Evolutionary conservation across 2,888 invertebrate species (phyloP).

Genomic region (Anodontia alba): DNA sequence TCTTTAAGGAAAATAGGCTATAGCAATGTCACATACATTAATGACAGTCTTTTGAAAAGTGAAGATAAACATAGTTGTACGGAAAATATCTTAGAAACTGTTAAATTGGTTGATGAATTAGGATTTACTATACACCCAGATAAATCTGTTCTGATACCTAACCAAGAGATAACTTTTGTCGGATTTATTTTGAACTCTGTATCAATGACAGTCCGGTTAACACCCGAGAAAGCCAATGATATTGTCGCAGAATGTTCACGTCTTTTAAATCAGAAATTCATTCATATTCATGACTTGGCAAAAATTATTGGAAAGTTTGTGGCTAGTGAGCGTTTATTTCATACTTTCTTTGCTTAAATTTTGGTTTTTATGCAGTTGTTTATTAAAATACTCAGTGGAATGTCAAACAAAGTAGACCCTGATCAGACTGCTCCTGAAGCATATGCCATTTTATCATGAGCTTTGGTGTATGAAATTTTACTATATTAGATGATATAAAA

Average conservation of each 20-base stretch:
- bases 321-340: neutral
- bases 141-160: slow-evolving; percentile 15
- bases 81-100: neutral
- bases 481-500: too few species aligned
- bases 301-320: neutral
- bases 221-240: neutral
- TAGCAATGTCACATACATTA: slow-evolving; percentile 21
- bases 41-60: slow-evolving; percentile 30
- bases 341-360: too few species aligned
- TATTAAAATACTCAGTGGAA: too few species aligned
- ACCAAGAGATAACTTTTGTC: slow-evolving; percentile 19
- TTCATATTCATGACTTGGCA: neutral
- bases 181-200: slow-evolving; percentile 17
- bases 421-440: too few species aligned
- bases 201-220: neutral
- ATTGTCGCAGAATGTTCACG: neutral
- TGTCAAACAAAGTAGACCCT: too few species aligned
- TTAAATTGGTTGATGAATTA: neutral
- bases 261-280: neutral
- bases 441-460: too few species aligned
- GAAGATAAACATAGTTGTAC: neutral
- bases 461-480: too few species aligned
- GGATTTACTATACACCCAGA: slow-evolving; percentile 14
- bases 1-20: too few species aligned
- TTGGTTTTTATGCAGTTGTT: too few species aligned